These are phyloP conservation scores for Trimorus sp. DNA, from an alignment of 2,888 invertebrate genomes.

Conservation along the genomic window DNA sequence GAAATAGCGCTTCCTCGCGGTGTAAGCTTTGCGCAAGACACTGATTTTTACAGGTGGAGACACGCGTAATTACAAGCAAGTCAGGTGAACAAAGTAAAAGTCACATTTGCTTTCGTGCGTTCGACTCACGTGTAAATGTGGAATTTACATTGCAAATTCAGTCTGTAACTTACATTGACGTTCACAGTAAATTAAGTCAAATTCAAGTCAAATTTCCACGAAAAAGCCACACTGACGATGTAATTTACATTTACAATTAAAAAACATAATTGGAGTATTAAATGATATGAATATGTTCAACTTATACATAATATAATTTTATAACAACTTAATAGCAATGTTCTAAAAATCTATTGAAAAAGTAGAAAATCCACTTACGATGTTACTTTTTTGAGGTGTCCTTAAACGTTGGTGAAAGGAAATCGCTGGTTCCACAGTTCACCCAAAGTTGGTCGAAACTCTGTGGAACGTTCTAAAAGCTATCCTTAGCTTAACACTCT, in stretches of 20 bases:
- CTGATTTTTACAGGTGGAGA: conserved; percentile 48
- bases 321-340: no score
- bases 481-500: no score
- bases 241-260: conserved; percentile 63
- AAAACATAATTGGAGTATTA: no score
- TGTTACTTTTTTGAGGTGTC: no score
- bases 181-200: conserved; percentile 44
- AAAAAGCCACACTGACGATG: conserved; percentile 59
- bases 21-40: conserved; percentile 63
- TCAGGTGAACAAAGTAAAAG: conserved; percentile 55
- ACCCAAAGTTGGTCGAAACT: no score
- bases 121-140: conserved; percentile 68
- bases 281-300: no score
- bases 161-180: conserved; percentile 63
- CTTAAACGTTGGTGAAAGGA: no score
- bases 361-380: no score
- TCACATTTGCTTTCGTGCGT: conserved; percentile 67
- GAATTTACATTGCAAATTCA: conserved; percentile 66
- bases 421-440: no score
- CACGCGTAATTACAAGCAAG: conserved; percentile 27
- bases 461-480: no score
- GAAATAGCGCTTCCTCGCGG: conserved; percentile 64
- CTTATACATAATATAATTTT: no score
- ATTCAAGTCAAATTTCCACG: conserved; percentile 55
- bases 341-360: no score